Conservation (phyloP, 2,888 invertebrate species). For the Leptothorax acervorum region DNA sequence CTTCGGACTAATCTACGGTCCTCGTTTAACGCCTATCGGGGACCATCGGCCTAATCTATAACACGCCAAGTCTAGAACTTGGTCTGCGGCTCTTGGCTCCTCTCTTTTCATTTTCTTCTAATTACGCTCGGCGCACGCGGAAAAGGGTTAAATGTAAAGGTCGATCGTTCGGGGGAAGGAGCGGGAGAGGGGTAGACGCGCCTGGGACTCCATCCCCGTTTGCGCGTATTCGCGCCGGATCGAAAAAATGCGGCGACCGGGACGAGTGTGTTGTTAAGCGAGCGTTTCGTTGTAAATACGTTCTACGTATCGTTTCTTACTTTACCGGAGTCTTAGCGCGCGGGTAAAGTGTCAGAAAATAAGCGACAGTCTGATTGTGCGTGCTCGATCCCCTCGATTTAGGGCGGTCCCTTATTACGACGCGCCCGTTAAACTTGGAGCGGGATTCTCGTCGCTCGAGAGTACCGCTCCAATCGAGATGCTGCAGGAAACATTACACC, state of each 20-base stretch:
- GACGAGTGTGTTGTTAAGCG: constrained; percentile 21
- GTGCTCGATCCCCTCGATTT: constrained; percentile 64
- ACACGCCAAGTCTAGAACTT: not conserved
- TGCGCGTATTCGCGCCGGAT: constrained; percentile 14
- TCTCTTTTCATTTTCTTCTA: constrained; percentile 1
- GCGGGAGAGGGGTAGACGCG: constrained; percentile 28
- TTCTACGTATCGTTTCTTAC: constrained; percentile 65
- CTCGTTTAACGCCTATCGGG: constrained; percentile 15
- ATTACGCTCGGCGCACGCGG: constrained; percentile 14
- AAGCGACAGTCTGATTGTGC: constrained; percentile 81
- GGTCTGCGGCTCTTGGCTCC: not conserved
- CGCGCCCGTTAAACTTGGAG: constrained; percentile 69
- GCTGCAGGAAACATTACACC: constrained; percentile 7
- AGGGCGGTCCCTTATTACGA: constrained; percentile 38
- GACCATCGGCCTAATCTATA: constrained; percentile 21
- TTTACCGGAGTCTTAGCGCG: constrained; percentile 73
- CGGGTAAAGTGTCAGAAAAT: constrained; percentile 82
- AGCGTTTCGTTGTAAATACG: constrained; percentile 78
- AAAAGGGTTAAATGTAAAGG: constrained; percentile 69
- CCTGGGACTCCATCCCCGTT: constrained; percentile 40
- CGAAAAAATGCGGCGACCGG: constrained; percentile 10
- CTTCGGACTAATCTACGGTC: constrained; percentile 8
- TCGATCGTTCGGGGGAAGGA: constrained; percentile 31
- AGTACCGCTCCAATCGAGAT: constrained; percentile 71
- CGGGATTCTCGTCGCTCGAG: constrained; percentile 74